Conservation (phyloP, 2,888 invertebrate species). For the Pherbina coryleti region DNA sequence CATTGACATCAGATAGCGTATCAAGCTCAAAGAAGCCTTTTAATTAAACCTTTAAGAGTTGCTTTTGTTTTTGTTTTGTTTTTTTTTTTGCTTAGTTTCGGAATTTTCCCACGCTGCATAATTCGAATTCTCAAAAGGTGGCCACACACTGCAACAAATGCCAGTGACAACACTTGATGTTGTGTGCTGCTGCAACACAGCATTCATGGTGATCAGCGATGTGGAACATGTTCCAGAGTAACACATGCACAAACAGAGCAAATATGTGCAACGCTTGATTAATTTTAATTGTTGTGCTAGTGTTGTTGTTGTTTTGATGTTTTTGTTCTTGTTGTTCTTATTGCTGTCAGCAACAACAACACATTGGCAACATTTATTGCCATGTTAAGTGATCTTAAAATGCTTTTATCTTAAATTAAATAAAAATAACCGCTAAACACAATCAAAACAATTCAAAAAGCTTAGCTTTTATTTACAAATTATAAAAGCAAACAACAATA, state of each 20-base stretch:
- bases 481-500: not conserved
- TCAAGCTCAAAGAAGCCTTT: no score
- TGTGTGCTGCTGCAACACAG: not conserved
- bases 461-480: not conserved
- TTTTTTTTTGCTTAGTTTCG: not conserved
- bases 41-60: no score
- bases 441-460: not conserved
- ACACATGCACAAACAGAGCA: not conserved
- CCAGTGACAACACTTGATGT: not conserved
- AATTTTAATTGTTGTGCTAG: slow-evolving; percentile 3
- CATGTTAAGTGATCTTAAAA: not conserved
- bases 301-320: not conserved
- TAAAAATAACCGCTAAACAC: not conserved
- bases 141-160: not conserved
- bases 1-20: no score
- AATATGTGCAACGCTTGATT: slow-evolving; percentile 23
- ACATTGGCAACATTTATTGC: not conserved
- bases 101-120: slow-evolving; percentile 4
- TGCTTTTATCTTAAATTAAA: not conserved
- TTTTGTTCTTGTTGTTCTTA: not conserved
- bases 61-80: no score
- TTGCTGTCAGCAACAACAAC: not conserved
- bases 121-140: not conserved
- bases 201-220: slow-evolving; percentile 18
- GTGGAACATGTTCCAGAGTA: slow-evolving; percentile 24